Percentiles rank a stretch among this genome's conserved stretches.
Conservation (phyloP, 2,888 invertebrate genomes). For the Nemurella pictetii region DNA sequence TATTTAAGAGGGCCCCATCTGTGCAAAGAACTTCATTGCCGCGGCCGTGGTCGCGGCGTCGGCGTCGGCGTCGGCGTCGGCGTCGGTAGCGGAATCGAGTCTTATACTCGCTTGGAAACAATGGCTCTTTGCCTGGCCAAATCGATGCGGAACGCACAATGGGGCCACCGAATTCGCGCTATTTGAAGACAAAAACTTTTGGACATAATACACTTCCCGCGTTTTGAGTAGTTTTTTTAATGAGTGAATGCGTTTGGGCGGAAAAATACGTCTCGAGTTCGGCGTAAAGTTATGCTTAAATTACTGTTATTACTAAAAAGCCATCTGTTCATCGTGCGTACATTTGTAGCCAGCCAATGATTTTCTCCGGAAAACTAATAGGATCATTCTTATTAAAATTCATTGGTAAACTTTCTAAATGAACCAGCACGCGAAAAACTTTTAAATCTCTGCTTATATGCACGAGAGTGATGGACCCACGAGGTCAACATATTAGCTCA, state of each 20-base stretch:
- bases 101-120: conserved; percentile 15
- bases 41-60: neutral
- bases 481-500: neutral
- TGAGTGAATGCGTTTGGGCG: neutral
- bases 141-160: neutral
- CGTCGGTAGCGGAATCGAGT: neutral
- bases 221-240: neutral
- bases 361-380: neutral
- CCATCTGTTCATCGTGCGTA: too few relatives aligned
- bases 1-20: conserved; percentile 24
- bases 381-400: neutral
- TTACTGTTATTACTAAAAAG: too few relatives aligned
- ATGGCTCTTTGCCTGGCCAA: neutral
- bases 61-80: neutral
- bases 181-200: neutral
- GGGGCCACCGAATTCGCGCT: neutral
- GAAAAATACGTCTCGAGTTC: neutral
- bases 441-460: neutral
- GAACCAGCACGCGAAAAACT: neutral
- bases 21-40: conserved; percentile 22
- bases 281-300: too few relatives aligned
- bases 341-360: neutral
- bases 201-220: neutral
- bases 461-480: neutral
- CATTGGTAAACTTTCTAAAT: neutral